Base-by-base conservation (phyloP, 2,113 vertebrate species). In the Nothocercus julius region DNA sequence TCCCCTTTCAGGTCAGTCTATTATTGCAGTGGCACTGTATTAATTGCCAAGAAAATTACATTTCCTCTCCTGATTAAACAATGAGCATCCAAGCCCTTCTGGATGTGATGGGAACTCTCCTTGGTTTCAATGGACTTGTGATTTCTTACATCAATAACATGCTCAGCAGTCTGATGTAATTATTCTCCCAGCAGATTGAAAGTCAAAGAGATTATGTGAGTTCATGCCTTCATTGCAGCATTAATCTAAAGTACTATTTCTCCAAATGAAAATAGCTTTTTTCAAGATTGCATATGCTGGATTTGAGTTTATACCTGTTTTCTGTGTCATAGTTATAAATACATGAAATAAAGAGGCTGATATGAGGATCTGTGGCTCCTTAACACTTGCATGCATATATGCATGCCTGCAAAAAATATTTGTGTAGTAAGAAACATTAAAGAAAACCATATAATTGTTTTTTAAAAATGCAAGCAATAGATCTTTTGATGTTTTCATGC, bases 391-490 rank as follows among this genome's bases (percentile, higher is more conserved):
- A 61, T 68, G 21, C 45, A 56, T 88, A 47, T 56, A 34, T 82
- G n/a, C 34, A 22, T 75, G 66, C 84, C 85, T 72, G 47, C 40
- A 75, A 84, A 88, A 49, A 78, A 80, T 82, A 85, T 83, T 77
- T 93, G 19, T 76, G 58, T 58, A 64, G 20, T 36, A 19, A 20
- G 69, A 76, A 92, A 90, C 42, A 72, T 73, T 47, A 64, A 95
- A 87, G 40, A 73, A 89, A 85, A 47, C 6, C 13, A 68, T 51
- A 30, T 73, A 89, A 67, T 89, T 86, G 38, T 62, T 87, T 74
- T 74, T 25, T 7, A 85, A 87, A 66, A 76, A 58, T 30, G n/a
- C 45, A 64, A 38, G 77, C 10, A 56, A 40, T 56, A 54, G 22
- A 8, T 56, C 44, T 56, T 73, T 85, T 78, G 59, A 89, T 67